These are phyloP conservation scores for Anastrepha obliqua DNA, from an alignment of 1,140 invertebrate genomes.

Conservation along the genomic window DNA sequence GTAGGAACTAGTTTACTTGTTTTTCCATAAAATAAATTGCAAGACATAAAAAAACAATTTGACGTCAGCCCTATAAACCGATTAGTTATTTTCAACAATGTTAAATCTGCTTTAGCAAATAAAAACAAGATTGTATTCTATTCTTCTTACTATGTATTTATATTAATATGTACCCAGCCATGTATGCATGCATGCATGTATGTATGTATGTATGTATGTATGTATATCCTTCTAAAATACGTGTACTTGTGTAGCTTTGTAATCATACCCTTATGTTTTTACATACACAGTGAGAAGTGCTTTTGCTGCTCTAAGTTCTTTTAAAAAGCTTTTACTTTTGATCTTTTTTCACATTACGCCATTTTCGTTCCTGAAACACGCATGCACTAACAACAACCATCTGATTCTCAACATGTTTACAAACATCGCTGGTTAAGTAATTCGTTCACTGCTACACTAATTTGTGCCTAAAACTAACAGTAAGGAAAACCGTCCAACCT, in stretches of 20 bases:
- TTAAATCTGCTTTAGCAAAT: not conserved
- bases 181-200: not conserved
- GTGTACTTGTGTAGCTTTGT: too few species aligned
- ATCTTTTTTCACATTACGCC: slow-evolving; percentile 19
- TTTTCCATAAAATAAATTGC: too few species aligned
- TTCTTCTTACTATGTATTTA: not conserved
- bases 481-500: slow-evolving; percentile 72
- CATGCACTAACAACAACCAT: not conserved
- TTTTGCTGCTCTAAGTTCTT: too few species aligned
- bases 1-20: too few species aligned
- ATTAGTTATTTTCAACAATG: too few species aligned
- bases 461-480: slow-evolving; percentile 72
- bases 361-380: too few species aligned
- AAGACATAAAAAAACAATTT: too few species aligned
- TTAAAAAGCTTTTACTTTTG: not conserved
- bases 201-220: not conserved
- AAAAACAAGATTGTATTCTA: not conserved
- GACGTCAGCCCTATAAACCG: too few species aligned
- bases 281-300: too few species aligned
- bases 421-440: slow-evolving; percentile 23
- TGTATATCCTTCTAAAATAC: not conserved
- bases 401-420: slow-evolving; percentile 34
- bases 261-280: too few species aligned
- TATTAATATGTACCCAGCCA: not conserved
- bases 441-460: not conserved